These are phyloP conservation scores for Ranitomeya imitator DNA, from an alignment of 2,113 vertebrate species.

Conservation along the genomic window DNA sequence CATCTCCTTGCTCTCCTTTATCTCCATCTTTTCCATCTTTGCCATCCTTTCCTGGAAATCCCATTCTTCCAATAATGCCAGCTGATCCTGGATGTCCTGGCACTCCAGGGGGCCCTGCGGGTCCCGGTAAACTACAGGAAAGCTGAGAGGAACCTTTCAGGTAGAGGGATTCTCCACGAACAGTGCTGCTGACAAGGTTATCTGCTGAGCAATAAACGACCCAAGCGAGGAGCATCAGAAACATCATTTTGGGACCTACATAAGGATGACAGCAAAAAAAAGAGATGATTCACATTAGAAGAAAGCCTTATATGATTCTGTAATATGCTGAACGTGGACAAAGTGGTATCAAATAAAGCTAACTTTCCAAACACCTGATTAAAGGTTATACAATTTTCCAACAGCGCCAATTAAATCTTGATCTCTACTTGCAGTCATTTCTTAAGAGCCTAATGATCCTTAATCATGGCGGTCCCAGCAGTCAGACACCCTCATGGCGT, in stretches of 20 bases:
- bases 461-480: too few species aligned
- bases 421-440: too few species aligned
- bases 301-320: background rate
- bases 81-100: conserved; percentile 79
- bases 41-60: conserved; percentile 86
- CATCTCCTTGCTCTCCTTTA: conserved; percentile 79
- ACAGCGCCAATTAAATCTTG: too few species aligned
- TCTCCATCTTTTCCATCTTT: conserved; percentile 86
- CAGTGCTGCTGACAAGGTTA: conserved; percentile 71
- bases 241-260: conserved; percentile 78
- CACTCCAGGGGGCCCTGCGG: conserved; percentile 79
- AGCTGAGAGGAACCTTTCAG: conserved; percentile 80
- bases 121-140: conserved; percentile 87
- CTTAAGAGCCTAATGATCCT: too few species aligned
- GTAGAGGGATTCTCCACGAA: conserved; percentile 70
- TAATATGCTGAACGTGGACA: too few species aligned
- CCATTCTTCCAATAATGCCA: conserved; percentile 85
- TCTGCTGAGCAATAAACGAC: conserved; percentile 75
- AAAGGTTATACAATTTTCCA: too few species aligned
- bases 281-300: background rate
- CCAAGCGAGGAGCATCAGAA: conserved; percentile 75
- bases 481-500: too few species aligned
- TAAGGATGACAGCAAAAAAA: conserved; percentile 41
- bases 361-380: too few species aligned
- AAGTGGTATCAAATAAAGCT: too few species aligned